Evolutionary conservation across 2,113 vertebrate genomes (phyloP), one percentile per base, ranked within the genome.

Genomic region (Carassius carassius): DNA sequence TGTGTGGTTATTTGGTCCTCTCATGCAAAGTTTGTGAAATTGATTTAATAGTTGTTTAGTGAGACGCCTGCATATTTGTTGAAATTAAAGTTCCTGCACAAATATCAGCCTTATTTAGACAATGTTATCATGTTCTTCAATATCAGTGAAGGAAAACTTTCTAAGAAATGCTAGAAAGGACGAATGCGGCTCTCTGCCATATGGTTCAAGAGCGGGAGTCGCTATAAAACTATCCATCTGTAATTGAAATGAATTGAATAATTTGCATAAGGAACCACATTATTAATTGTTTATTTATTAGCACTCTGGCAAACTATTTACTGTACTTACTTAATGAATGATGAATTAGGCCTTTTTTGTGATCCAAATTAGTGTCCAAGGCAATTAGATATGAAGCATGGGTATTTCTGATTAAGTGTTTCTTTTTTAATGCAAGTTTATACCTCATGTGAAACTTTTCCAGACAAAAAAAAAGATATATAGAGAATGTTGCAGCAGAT

Each of bases 401-500:
- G 62, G 19, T 12, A 79, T 29, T 78, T 14, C 65, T 58, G 5
- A 23, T 29, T 14, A 10, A 19, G 9, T 35, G 10, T 32, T 32
- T 8, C 1, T 21, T 58, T 54, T 35, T 56, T 1, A 32, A 12
- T 56, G 23, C 62, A 25, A 14, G 44, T 60, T 41, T 78, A 23
- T 13, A 62, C 1, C 21, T 62, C 54, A 78, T 78, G 2, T 72
- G 65, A 89, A 88, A 58, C 58, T 84, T 37, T 85, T 88, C 76
- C 76, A 84, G 69, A 77, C 11, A 78, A 8, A 17, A 37, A 3
- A 19, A 21, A 0, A 5, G 11, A n/a, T n/a, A 83, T 84, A 80
- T 83, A 1, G 19, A 63, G 51, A 54, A 32, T 54, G 78, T 75
- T 0, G 54, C 89, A 86, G 91, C 93, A 92, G 93, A 92, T 92